These are phyloP conservation scores for Chrysogorgia sp. DNA, from an alignment of 92 coral and sea anemone genomes.

Conservation along the genomic window DNA sequence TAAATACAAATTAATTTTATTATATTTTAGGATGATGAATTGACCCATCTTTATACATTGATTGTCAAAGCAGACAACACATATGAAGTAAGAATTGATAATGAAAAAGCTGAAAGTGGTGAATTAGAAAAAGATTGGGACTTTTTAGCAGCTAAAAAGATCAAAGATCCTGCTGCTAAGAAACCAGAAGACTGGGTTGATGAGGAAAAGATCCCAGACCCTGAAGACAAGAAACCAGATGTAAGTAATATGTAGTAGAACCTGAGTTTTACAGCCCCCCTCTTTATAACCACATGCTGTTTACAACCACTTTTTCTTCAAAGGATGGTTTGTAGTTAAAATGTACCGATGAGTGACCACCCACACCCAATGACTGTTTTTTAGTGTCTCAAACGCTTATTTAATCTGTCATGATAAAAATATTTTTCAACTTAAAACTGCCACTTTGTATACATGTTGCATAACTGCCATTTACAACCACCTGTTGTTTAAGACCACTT, in stretches of 20 bases:
- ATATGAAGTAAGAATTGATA: slow-evolving; percentile 95
- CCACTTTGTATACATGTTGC: too few species aligned
- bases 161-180: slow-evolving; percentile 97
- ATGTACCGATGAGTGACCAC: too few species aligned
- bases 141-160: slow-evolving; percentile 90
- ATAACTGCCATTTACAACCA: too few species aligned
- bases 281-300: too few species aligned
- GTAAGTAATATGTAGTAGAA: slow-evolving; percentile 40
- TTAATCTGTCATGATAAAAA: too few species aligned
- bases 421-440: too few species aligned
- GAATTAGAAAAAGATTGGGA: slow-evolving; percentile 94
- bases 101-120: slow-evolving; percentile 94
- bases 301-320: too few species aligned
- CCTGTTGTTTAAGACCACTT: too few species aligned
- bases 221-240: slow-evolving; percentile 92
- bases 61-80: slow-evolving; percentile 91
- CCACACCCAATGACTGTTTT: too few species aligned
- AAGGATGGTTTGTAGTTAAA: too few species aligned
- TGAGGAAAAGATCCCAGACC: slow-evolving; percentile 90
- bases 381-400: too few species aligned
- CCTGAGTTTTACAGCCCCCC: background rate
- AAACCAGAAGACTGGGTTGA: slow-evolving; percentile 99
- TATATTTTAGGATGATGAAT: slow-evolving; percentile 84
- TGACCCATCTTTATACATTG: slow-evolving; percentile 95
- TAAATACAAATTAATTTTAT: too few species aligned